Evolutionary conservation across 2,113 vertebrate genomes (phyloP), one percentile per base, ranked within the genome.

Genomic region (Poeciliopsis turrubarensis): DNA sequence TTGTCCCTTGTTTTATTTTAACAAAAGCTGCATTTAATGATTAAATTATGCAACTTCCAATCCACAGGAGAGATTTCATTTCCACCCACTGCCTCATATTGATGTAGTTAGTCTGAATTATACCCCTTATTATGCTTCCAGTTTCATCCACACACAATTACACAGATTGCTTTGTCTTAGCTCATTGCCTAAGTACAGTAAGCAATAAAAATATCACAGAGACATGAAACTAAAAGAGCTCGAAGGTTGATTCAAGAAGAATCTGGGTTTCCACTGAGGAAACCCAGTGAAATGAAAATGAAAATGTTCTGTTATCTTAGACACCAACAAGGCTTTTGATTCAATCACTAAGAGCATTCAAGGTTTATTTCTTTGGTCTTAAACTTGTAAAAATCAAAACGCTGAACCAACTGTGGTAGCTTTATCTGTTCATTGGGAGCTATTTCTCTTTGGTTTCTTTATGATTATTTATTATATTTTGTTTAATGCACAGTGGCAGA

Each of bases 61-160:
- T 81, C 75, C 65, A 17, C 30, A 2, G 13, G 34, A 65, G 67
- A 63, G 65, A 8, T 2, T 37, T 68, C 26, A 14, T 41, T 32
- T 62, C 57, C 63, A 15, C 63, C 60, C 32, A 12, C 37, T 25
- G 22, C 60, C 15, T 65, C 74, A 12, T 60, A 75, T 41, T 57
- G 65, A 80, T 62, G 51, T 11, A 7, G 57, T 61, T 41, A 26
- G 30, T 77, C 68, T 77, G 81, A 72, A 77, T 77, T 79, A 72
- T 68, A 22, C 34, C 34, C 34, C 10, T 72, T 65, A 87, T 89
- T 87, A 67, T 79, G 73, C 69, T 76, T 54, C 26, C 5, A 39
- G 69, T 82, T 78, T 81, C 77, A 77, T 84, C 83, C 70, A 19
- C 41, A 26, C 66, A 65, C 61, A 54, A 51, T 69, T 67, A 79